Percentiles rank a stretch among this genome's conserved stretches.
Evolutionary conservation across 2,888 invertebrate species (phyloP).

Genomic region (Dichetophora obliterata): DNA sequence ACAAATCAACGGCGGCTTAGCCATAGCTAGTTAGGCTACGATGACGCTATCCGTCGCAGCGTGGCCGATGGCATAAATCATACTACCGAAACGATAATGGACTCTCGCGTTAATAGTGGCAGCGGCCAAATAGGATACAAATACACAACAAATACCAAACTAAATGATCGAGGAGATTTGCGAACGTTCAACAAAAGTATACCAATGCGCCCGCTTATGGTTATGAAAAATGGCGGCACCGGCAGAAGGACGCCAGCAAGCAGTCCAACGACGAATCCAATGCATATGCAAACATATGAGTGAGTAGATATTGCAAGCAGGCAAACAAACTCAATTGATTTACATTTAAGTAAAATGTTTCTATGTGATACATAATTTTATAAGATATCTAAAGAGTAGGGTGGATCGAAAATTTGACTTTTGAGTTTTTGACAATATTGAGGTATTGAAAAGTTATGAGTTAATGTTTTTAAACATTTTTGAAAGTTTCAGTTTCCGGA

Average conservation of each 20-base stretch:
- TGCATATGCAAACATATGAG: conserved; percentile 58
- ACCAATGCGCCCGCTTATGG: conserved; percentile 73
- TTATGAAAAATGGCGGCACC: conserved; percentile 57
- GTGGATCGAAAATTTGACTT: no score
- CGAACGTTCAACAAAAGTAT: conserved; percentile 76
- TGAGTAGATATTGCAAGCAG: conserved; percentile 56
- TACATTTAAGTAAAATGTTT: neutral
- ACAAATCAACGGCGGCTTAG: conserved; percentile 56
- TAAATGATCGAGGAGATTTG: conserved; percentile 57
- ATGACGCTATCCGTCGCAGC: conserved; percentile 62
- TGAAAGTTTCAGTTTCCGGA: no score
- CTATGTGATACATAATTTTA: neutral
- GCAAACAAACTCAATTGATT: neutral
- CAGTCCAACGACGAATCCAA: conserved; percentile 41
- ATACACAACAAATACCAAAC: conserved; percentile 41
- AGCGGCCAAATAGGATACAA: conserved; percentile 52
- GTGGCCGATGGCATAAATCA: conserved; percentile 68
- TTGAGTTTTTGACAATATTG: no score
- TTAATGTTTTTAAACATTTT: no score
- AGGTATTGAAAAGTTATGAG: no score
- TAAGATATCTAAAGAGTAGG: neutral
- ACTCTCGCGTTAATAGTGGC: conserved; percentile 52
- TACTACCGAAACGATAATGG: conserved; percentile 67
- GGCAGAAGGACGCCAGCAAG: conserved; percentile 47
- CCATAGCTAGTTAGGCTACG: neutral